A percentile compares a stretch with the other conserved stretches of the same genome.
Conservation (phyloP, 2,888 invertebrate genomes). For the Nemotelus pantherinus region DNA sequence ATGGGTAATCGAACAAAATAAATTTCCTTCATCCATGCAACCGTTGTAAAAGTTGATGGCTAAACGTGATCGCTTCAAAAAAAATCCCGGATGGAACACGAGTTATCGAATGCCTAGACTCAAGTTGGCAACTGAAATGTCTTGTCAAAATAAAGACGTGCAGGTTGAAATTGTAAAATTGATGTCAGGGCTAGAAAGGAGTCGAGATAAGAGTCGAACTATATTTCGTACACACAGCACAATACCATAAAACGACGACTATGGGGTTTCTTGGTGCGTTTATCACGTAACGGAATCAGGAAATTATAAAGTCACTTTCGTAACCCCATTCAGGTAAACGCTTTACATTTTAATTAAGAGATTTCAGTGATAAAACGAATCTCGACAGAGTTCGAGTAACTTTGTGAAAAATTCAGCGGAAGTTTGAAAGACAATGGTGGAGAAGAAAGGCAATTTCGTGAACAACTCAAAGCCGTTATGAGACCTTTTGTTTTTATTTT, state of each 20-base stretch:
- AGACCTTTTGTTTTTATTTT: too few species aligned
- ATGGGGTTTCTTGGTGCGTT: not conserved
- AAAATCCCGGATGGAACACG: too few species aligned
- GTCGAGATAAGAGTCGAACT: slow-evolving; percentile 5
- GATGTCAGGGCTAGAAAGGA: not conserved
- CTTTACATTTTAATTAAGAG: slow-evolving; percentile 33
- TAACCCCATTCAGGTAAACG: slow-evolving; percentile 22
- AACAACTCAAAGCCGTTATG: too few species aligned
- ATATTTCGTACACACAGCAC: not conserved
- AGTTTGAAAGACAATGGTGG: too few species aligned
- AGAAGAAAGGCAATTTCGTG: too few species aligned
- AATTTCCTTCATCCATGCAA: too few species aligned
- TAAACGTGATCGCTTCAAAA: too few species aligned
- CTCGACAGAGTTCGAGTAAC: too few species aligned
- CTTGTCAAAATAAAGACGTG: not conserved
- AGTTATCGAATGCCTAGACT: not conserved
- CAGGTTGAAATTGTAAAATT: not conserved
- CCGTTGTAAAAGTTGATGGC: too few species aligned
- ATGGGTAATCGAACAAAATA: too few species aligned
- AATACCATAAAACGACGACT: not conserved
- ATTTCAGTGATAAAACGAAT: not conserved
- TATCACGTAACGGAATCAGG: slow-evolving; percentile 24
- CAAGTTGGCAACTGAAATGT: not conserved
- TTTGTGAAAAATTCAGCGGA: too few species aligned
- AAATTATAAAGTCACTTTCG: slow-evolving; percentile 35